These are phyloP conservation scores for Tringa solitaria DNA, from an alignment of 2,113 vertebrate species.

Conservation along the genomic window DNA sequence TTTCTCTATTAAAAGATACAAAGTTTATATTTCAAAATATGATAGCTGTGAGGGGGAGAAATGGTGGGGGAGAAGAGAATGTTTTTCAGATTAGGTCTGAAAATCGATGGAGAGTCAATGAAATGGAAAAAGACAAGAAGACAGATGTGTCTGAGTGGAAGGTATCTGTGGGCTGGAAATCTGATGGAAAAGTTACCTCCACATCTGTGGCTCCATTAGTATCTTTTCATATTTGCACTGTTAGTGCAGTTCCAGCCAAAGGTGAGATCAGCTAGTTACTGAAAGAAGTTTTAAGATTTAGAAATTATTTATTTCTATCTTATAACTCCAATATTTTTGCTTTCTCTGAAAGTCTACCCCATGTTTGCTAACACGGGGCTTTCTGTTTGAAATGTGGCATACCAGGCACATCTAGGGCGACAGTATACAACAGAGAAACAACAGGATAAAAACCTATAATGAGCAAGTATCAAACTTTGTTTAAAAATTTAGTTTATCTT, in stretches of 20 bases:
- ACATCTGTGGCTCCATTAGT: neutral
- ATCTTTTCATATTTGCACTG: neutral
- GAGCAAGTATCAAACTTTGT: neutral
- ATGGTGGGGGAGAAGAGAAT: neutral
- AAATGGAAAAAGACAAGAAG: neutral
- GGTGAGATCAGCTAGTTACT: neutral
- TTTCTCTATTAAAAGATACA: neutral
- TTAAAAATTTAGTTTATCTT: neutral
- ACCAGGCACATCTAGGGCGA: neutral
- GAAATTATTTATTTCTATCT: neutral
- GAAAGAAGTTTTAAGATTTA: neutral
- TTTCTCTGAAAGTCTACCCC: rapidly evolving
- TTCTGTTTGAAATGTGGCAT: neutral
- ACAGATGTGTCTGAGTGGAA: neutral
- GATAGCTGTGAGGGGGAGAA: neutral
- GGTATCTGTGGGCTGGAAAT: neutral
- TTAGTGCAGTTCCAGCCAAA: neutral
- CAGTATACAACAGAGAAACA: neutral
- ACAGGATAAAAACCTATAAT: neutral
- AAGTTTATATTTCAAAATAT: neutral
- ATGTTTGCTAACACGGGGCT: neutral
- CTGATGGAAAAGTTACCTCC: neutral
- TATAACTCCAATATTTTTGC: neutral
- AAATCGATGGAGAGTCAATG: neutral
- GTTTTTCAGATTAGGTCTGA: neutral